Evolutionary conservation across 2,113 vertebrate species (phyloP).

Genomic region (Girardinichthys multiradiatus): DNA sequence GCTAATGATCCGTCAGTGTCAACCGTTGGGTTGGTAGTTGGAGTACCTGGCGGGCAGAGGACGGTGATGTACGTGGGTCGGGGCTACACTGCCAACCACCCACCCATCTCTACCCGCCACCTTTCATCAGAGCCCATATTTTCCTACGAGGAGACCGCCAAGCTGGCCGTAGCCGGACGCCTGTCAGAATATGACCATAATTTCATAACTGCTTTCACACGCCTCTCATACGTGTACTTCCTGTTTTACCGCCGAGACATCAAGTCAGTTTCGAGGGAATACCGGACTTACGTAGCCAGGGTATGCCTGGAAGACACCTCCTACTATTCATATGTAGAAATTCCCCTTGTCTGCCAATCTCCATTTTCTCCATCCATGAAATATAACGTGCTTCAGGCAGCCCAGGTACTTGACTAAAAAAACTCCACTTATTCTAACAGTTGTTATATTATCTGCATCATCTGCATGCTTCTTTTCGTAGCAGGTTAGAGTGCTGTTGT

Average conservation of each 20-base stretch:
- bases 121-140: constrained; percentile 89
- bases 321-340: constrained; percentile 96
- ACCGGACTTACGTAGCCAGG: constrained; percentile 89
- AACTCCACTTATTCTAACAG: background rate
- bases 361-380: constrained; percentile 53
- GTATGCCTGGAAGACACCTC: constrained; percentile 92
- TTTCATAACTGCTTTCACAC: constrained; percentile 89
- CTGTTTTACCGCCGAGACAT: constrained; percentile 93
- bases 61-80: constrained; percentile 93
- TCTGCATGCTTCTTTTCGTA: background rate
- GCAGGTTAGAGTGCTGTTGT: constrained; percentile 1
- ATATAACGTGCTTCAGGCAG: constrained; percentile 90
- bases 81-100: constrained; percentile 93
- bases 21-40: constrained; percentile 90
- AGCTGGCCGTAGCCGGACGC: constrained; percentile 89
- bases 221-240: constrained; percentile 87
- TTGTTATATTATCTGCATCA: background rate
- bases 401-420: constrained; percentile 67
- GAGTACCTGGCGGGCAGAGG: constrained; percentile 77
- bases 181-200: constrained; percentile 96
- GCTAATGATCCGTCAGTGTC: constrained; percentile 92
- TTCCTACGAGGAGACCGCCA: constrained; percentile 96
- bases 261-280: constrained; percentile 87
- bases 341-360: constrained; percentile 87
- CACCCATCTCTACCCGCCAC: constrained; percentile 93